Base-by-base conservation (phyloP, 2,888 invertebrate species). In the Cheilosia vulpina region DNA sequence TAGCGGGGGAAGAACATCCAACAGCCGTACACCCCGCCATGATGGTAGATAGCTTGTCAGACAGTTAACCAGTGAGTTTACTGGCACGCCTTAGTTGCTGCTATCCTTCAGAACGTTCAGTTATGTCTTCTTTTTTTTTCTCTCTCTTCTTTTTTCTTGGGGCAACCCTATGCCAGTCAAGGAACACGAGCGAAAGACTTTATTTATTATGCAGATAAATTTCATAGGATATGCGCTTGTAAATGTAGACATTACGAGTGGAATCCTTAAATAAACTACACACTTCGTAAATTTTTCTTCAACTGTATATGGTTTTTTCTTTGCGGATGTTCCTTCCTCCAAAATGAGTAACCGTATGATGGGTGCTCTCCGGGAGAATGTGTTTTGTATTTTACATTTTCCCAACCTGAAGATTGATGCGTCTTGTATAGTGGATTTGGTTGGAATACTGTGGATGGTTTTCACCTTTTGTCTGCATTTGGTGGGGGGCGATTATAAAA, bases 171-270 rank as follows among this genome's bases (percentile, higher is more conserved):
- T 57, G 50, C 63, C 31, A 71, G 63, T 50, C 47, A n/a, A 24
- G 65, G 75, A 84, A 73, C 63, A 73, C 63, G 76, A 68, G 76
- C 60, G 71, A 72, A 76, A 60, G 81, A 77, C 81, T 81, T 85
- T 85, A 85, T 85, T 85, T 85, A 85, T 85, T 85, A 85, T 85
- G 81, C 85, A 85, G 81, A 85, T 85, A 85, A 85, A 85, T 85
- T 85, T 81, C 85, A 77, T 76, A 85, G 85, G 81, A 85, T 85
- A 81, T 85, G 85, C 85, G 85, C 85, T 77, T 85, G 85, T 85
- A 85, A 85, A 85, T 85, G 85, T 85, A 85, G 85, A 85, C 85
- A 85, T 85, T 85, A 85, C 85, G 85, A 85, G 76, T 85, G 81
- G 76, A 81, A 81, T 85, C 81, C 85, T 85, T 85, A 85, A 85